Percentiles rank a stretch among this genome's conserved stretches.
Evolutionary conservation across 2,888 invertebrate species (phyloP).

Genomic region (Drosophila atripex): DNA sequence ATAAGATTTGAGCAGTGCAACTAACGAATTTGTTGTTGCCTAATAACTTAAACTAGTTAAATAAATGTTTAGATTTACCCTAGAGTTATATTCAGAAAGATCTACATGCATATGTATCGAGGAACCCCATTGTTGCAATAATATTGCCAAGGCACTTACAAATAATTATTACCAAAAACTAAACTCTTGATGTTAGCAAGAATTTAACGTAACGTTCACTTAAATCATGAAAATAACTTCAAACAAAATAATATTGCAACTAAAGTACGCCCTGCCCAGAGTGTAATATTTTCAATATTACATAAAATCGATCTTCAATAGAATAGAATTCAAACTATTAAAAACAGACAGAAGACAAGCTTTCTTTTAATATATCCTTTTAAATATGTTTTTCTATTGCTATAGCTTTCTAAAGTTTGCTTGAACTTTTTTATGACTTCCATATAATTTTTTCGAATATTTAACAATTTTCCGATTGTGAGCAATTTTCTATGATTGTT

Average conservation of each 20-base stretch:
- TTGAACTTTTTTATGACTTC: too few species aligned
- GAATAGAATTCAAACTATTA: not conserved
- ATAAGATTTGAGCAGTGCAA: constrained; percentile 46
- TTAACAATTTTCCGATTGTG: too few species aligned
- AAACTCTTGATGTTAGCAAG: constrained; percentile 51
- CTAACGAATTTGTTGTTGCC: constrained; percentile 71
- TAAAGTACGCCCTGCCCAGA: constrained; percentile 10
- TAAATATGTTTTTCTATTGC: too few species aligned
- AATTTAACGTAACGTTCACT: constrained; percentile 36
- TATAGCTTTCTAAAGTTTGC: too few species aligned
- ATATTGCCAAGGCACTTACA: constrained; percentile 46
- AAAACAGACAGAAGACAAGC: too few species aligned
- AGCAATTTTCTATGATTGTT: too few species aligned
- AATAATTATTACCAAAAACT: constrained; percentile 41
- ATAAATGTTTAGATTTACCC: constrained; percentile 70
- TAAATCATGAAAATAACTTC: constrained; percentile 13
- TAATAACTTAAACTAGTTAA: constrained; percentile 63
- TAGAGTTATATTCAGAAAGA: constrained; percentile 33
- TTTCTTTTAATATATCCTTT: too few species aligned
- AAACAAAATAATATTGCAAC: constrained; percentile 11
- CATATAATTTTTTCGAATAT: too few species aligned
- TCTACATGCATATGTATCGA: constrained; percentile 32
- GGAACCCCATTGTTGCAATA: constrained; percentile 44
- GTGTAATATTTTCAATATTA: not conserved
- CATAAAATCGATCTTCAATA: not conserved